Conservation (phyloP, 2,888 invertebrate genomes). For the Augochlorella aurata region DNA sequence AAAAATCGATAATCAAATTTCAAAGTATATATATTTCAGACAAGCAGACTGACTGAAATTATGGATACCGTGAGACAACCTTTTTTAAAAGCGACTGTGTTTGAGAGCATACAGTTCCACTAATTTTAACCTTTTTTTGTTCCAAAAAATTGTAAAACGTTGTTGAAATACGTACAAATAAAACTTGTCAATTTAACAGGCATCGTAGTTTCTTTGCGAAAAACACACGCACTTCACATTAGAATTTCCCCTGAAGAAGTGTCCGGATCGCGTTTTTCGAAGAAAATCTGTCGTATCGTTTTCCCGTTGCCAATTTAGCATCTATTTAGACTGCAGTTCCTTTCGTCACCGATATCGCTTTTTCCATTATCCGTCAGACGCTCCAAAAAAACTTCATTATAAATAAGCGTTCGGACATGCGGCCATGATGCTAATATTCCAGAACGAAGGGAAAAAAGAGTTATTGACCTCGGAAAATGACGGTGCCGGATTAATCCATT, state of each 20-base stretch:
- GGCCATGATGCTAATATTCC: background rate
- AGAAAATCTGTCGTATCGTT: background rate
- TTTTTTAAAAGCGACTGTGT: no score
- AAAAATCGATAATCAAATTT: no score
- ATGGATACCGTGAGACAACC: no score
- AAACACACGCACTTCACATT: no score
- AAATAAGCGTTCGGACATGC: background rate
- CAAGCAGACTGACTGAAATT: no score
- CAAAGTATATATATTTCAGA: no score
- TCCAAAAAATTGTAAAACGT: no score
- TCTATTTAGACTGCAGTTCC: background rate
- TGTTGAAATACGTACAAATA: no score
- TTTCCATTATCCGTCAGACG: conserved; percentile 11
- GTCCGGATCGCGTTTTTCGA: background rate
- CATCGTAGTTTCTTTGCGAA: no score
- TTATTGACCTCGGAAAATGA: conserved; percentile 36
- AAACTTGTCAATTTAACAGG: no score
- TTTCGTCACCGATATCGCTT: conserved; percentile 13
- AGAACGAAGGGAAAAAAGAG: conserved; percentile 15
- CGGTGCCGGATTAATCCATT: conserved; percentile 37
- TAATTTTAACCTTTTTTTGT: no score
- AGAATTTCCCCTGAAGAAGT: background rate
- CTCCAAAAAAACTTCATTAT: background rate
- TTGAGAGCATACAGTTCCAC: no score
- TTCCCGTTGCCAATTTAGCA: background rate